These are phyloP conservation scores for Bambusicola thoracicus DNA, from an alignment of 2,113 vertebrate species.

Conservation along the genomic window DNA sequence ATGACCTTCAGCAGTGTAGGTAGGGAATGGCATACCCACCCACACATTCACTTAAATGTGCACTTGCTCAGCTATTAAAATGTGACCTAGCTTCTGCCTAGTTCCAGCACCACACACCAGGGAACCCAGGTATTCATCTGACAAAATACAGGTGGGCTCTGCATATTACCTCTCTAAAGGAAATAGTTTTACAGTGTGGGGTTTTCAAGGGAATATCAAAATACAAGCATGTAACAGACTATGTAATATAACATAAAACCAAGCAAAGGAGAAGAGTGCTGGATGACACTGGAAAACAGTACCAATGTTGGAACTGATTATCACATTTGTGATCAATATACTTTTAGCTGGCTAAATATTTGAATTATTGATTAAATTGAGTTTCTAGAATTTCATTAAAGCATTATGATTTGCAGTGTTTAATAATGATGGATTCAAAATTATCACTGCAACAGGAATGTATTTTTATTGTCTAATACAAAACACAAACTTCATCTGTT, in stretches of 20 bases:
- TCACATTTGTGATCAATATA: not conserved
- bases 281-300: not conserved
- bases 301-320: not conserved
- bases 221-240: not conserved
- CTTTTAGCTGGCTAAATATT: not conserved
- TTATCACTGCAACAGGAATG: not conserved
- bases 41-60: not conserved
- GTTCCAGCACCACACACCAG: not conserved
- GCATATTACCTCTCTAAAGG: not conserved
- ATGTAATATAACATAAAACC: not conserved
- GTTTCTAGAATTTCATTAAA: not conserved
- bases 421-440: not conserved
- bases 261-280: not conserved
- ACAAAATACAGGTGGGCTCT: not conserved
- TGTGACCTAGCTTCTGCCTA: not conserved
- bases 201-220: not conserved
- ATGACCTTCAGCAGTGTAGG: slow-evolving; percentile 3
- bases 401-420: not conserved
- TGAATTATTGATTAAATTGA: not conserved
- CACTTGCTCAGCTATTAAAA: not conserved
- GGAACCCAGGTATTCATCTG: not conserved
- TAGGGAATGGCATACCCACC: not conserved
- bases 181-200: not conserved
- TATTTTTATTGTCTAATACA: not conserved
- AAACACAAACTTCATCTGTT: not conserved